Evolutionary conservation across 2,888 invertebrate species (phyloP), one percentile per base, ranked within the genome.

Genomic region (Drosophila borborema): DNA sequence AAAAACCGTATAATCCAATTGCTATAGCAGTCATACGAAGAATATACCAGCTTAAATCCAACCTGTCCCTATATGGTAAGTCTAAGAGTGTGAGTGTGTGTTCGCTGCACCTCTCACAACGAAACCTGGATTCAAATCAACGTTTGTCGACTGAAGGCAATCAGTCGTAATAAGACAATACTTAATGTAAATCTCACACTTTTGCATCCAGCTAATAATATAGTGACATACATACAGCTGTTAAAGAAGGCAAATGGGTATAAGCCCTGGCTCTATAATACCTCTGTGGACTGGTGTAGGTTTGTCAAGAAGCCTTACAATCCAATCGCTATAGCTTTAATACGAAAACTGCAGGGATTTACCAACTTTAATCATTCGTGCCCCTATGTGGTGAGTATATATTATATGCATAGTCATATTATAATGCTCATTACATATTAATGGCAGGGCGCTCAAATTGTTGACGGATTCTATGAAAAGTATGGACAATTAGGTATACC

Each of bases 191-290:
- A 49, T n/a, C n/a, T 10, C 10, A 49, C 48, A 1, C 1, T 49
- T 9, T n/a, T 49, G 2, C 10, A 49, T 31, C 49, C 49, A n/a
- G 0, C 10, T 1, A 6, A 49, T 31, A 9, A 31, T 1, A 1
- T 31, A 31, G 5, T n/a, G 10, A 10, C 10, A 10, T n/a, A 49
- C 10, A 2, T 0, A 12, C 49, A 49, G 5, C 5, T 49, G 5
- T n/a, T 49, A 3, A 49, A 31, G 31, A 49, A 49, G 31, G 49
- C 49, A 2, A 49, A n/a, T n/a, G 49, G 31, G 5, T 49, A 49
- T 1, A 49, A 49, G 10, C 31, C 49, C 14, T 49, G 49, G 49
- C 49, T 49, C 2, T 31, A n/a, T n/a, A 49, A n/a, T n/a, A n/a
- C 14, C 9, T 49, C 49, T 1, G 49, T 31, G n/a, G 53, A 53